Evolutionary conservation across 2,888 invertebrate species (phyloP).

Genomic region (Drosophila peninsularis): DNA sequence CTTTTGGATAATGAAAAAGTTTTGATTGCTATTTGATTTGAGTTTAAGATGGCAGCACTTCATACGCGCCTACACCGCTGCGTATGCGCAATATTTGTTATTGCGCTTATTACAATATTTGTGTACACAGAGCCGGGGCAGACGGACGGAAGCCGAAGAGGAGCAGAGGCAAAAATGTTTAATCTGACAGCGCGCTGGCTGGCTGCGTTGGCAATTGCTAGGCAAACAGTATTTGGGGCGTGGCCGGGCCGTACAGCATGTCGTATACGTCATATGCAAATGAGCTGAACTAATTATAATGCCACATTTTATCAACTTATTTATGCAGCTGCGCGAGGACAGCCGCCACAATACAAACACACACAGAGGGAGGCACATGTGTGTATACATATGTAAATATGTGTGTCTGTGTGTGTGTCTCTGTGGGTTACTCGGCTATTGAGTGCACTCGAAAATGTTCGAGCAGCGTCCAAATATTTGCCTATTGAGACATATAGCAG

Average conservation of each 20-base stretch:
- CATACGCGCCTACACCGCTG: conserved; percentile 33
- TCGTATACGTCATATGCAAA: conserved; percentile 73
- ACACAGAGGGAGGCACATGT: background rate
- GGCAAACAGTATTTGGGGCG: conserved; percentile 19
- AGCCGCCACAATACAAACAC: conserved; percentile 10
- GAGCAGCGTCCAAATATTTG: conserved; percentile 71
- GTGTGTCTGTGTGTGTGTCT: conserved; percentile 9
- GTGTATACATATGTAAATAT: background rate
- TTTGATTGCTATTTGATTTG: conserved; percentile 80
- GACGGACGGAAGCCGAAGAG: too few species aligned
- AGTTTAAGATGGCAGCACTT: conserved; percentile 51
- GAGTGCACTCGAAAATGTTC: conserved; percentile 73
- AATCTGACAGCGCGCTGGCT: conserved; percentile 53
- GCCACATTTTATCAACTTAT: conserved; percentile 69
- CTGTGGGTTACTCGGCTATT: conserved; percentile 50
- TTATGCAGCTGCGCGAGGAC: conserved; percentile 61
- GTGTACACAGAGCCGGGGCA: background rate
- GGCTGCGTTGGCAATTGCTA: conserved; percentile 21
- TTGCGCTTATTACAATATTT: conserved; percentile 19
- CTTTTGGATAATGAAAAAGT: conserved; percentile 75
- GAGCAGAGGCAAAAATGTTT: conserved; percentile 43
- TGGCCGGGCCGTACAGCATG: conserved; percentile 14
- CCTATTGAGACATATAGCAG: conserved; percentile 41
- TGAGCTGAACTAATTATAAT: conserved; percentile 71
- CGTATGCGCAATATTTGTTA: conserved; percentile 63